Evolutionary conservation across 92 coral and sea anemone genomes (phyloP).

Genomic region (Parazoanthus darwini): DNA sequence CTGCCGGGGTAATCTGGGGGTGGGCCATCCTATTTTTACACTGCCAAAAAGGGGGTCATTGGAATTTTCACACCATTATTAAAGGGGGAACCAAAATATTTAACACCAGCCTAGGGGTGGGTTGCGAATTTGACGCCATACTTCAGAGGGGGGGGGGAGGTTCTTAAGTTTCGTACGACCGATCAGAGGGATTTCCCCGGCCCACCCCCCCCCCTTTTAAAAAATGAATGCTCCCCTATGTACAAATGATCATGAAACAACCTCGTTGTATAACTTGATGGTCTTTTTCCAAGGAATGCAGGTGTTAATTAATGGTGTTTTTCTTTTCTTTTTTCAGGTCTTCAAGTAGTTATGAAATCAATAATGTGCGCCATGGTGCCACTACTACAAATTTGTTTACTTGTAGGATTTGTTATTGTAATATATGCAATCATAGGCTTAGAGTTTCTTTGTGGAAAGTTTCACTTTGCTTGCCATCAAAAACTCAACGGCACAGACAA

Average conservation of each 20-base stretch:
- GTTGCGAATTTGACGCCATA: too few species aligned
- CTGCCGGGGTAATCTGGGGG: too few species aligned
- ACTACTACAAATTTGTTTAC: constrained; percentile 97
- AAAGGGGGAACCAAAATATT: too few species aligned
- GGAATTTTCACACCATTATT: too few species aligned
- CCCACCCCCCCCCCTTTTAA: too few species aligned
- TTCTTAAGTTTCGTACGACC: too few species aligned
- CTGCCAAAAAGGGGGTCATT: too few species aligned
- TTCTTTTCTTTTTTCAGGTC: constrained; percentile 66
- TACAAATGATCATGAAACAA: neutral
- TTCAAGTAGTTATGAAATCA: constrained; percentile 99
- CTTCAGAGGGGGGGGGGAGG: too few species aligned
- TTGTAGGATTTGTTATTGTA: constrained; percentile 99
- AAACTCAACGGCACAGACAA: constrained; percentile 53
- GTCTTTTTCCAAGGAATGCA: neutral
- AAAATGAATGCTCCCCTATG: neutral
- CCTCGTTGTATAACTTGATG: neutral
- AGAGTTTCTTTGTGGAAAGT: constrained; percentile 93
- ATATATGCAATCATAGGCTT: constrained; percentile 99
- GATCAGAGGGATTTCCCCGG: too few species aligned
- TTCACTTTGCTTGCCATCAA: constrained; percentile 72
- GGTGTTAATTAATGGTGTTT: neutral
- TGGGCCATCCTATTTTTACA: too few species aligned
- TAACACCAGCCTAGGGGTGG: too few species aligned
- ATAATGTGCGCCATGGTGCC: constrained; percentile 99